Evolutionary conservation across 2,113 vertebrate genomes (phyloP).

Genomic region (Sialia sialis): DNA sequence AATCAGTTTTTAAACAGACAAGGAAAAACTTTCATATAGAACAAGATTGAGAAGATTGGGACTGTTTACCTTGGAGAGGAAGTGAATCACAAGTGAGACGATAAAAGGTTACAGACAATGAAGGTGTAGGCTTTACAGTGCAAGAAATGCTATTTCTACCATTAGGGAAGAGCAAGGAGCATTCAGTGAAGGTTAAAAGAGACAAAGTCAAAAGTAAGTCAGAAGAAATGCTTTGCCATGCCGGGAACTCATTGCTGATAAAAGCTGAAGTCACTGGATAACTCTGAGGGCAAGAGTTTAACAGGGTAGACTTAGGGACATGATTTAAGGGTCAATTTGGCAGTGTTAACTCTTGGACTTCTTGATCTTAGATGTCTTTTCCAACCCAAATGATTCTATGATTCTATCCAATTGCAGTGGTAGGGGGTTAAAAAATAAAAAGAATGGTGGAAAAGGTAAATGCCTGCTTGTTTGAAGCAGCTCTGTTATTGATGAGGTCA

Average conservation of each 20-base stretch:
- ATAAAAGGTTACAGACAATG: slow-evolving; percentile 38
- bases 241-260: background rate
- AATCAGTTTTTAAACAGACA: slow-evolving; percentile 48
- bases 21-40: slow-evolving; percentile 14
- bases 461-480: background rate
- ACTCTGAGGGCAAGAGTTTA: background rate
- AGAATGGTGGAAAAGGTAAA: background rate
- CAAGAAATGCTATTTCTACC: background rate
- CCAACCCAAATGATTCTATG: background rate
- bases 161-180: background rate
- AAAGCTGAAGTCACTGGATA: background rate
- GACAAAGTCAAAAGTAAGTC: background rate
- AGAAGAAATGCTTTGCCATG: background rate
- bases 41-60: slow-evolving; percentile 1
- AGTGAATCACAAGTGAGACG: slow-evolving; percentile 37
- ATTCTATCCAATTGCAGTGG: background rate
- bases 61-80: slow-evolving; percentile 43
- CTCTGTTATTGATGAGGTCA: background rate
- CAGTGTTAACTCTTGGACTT: background rate
- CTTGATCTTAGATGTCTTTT: background rate
- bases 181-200: background rate
- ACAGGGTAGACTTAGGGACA: background rate
- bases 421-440: background rate
- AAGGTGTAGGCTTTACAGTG: background rate
- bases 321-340: background rate